Evolutionary conservation across 2,797 vertebrate species (phyloP), one percentile per base, ranked within the genome.

Genomic region (Danio kyathit): DNA sequence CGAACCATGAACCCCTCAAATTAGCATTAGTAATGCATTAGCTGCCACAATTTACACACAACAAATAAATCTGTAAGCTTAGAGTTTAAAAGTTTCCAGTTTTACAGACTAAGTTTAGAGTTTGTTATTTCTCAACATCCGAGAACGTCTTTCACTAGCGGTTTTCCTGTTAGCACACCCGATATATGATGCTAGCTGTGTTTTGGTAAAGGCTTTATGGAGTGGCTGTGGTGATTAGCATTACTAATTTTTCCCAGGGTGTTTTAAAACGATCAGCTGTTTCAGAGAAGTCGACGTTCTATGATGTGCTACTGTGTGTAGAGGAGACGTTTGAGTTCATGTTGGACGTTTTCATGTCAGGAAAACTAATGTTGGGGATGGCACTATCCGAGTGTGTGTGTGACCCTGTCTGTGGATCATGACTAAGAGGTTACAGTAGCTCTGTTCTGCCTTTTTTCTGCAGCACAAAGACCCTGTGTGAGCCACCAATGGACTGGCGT

Each of bases 381-480:
- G 71, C 56, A 74, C 61, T 16, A 75, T 56, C 63, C 54, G 43
- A 51, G 65, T 63, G 79, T 74, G 64, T 72, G 70, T 71, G 66
- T 76, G 76, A 76, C 71, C 29, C 44, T 60, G 61, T 74, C 54
- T 79, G 75, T 84, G 76, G 85, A 76, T 86, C 83, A 84, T 75
- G 86, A 85, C 85, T 84, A 80, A 21, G 80, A 79, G 88, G 86
- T 90, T 82, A 86, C 87, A 75, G 85, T 21, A 64, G 83, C 90
- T 90, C 92, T 93, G 92, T 93, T 93, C 89, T 89, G 21, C 87
- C 90, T 82, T 44, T 29, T 52, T 88, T 90, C 83, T 77, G 80
- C 83, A 21, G 57, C 56, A 95, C 92, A 95, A 93, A 93, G 93
- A 86, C 14, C 63, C 75, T 90, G 91, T 94, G 93, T 94, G 87